Percentiles rank a stretch among this genome's conserved stretches.
phyloP scores from a whole-genome alignment of 2,113 vertebrate genomes.

The Cololabis saira region DNA sequence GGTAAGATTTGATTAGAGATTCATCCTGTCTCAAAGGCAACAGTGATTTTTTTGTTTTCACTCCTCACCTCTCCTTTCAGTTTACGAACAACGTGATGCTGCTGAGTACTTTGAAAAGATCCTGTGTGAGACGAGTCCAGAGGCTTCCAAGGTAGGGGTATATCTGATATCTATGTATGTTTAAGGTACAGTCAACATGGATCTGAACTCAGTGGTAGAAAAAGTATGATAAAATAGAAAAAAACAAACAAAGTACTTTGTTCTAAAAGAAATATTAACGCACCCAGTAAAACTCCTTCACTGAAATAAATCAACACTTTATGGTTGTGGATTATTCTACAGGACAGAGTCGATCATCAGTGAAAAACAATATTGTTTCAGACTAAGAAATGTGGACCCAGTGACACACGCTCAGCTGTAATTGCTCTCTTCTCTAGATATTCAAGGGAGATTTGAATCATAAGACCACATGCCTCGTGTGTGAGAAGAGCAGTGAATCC shows the following conservation, averaged over 20 bases:
- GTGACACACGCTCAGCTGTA: neutral
- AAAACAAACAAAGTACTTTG: no score
- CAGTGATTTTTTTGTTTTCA: neutral
- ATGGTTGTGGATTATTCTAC: no score
- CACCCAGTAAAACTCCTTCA: no score
- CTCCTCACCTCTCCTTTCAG: conserved; percentile 38
- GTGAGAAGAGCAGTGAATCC: neutral
- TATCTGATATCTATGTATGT: neutral
- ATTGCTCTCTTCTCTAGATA: conserved; percentile 9
- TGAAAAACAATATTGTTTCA: no score
- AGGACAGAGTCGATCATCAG: no score
- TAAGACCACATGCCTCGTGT: conserved; percentile 14
- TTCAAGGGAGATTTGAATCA: conserved; percentile 60
- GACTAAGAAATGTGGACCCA: no score
- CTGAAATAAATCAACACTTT: no score
- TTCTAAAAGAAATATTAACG: no score
- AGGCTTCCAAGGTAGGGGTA: conserved; percentile 55
- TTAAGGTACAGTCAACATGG: no score
- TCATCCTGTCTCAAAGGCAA: neutral
- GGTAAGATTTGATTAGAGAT: conserved; percentile 29
- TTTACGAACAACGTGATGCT: conserved; percentile 73
- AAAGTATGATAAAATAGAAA: no score
- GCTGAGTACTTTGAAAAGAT: conserved; percentile 79
- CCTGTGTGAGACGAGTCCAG: conserved; percentile 38
- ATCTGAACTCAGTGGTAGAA: neutral